These are phyloP conservation scores for Chironomus tentans DNA, from an alignment of 2,888 invertebrate genomes.

Conservation along the genomic window DNA sequence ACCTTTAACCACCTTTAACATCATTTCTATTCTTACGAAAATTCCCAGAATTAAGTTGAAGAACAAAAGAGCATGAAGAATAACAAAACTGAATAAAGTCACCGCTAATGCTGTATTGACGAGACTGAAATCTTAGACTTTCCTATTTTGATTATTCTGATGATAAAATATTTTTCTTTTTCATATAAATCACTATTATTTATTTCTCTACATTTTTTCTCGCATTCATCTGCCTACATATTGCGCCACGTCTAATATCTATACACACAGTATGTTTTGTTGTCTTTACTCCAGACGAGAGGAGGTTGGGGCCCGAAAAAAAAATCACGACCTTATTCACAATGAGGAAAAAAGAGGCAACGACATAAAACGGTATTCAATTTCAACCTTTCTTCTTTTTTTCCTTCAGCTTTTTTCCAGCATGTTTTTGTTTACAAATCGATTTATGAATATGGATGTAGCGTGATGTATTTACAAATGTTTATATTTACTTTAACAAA, in stretches of 20 bases:
- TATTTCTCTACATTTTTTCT: background rate
- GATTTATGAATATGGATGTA: constrained; percentile 24
- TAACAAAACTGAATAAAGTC: too few species aligned
- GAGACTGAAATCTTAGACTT: background rate
- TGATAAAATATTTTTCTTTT: background rate
- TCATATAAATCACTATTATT: background rate
- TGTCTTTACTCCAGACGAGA: background rate
- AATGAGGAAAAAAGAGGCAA: background rate
- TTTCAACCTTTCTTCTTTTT: background rate
- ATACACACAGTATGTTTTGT: background rate
- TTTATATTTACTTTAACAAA: constrained; percentile 10
- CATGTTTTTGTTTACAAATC: constrained; percentile 10
- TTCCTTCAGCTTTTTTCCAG: background rate
- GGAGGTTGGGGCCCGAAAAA: background rate
- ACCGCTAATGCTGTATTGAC: background rate
- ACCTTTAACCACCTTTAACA: too few species aligned
- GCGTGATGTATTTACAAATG: constrained; percentile 21
- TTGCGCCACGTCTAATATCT: background rate
- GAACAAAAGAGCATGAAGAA: too few species aligned
- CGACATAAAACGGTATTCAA: background rate
- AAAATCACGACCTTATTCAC: too few species aligned
- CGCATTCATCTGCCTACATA: background rate
- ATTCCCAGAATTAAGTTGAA: too few species aligned
- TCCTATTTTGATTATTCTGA: background rate
- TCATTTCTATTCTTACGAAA: too few species aligned